Evolutionary conservation across 2,888 invertebrate species (phyloP).

Genomic region (Stenurella melanura): DNA sequence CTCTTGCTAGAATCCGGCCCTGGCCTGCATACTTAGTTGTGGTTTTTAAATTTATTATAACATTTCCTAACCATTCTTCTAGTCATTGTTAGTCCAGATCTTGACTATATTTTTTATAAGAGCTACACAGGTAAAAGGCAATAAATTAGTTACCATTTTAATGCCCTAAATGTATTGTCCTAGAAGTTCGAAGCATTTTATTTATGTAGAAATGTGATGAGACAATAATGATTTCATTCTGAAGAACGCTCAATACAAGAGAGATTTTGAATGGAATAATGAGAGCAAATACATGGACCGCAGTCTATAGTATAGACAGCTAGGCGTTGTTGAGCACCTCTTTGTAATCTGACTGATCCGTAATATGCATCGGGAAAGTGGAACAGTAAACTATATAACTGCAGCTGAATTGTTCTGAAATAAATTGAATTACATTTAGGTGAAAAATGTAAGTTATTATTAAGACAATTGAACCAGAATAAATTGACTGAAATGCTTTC

Average conservation of each 20-base stretch:
- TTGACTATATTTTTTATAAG: slow-evolving; percentile 52
- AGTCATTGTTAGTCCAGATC: slow-evolving; percentile 62
- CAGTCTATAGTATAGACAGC: no score
- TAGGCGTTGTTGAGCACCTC: neutral
- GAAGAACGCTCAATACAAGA: neutral
- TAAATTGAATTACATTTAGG: no score
- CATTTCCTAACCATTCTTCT: slow-evolving; percentile 55
- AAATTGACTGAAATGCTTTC: no score
- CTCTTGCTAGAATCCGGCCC: slow-evolving; percentile 17
- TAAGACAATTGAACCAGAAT: no score
- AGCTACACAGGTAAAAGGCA: slow-evolving; percentile 51
- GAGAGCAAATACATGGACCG: neutral
- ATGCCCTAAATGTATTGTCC: slow-evolving; percentile 38
- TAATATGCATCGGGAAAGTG: neutral
- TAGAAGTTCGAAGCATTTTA: slow-evolving; percentile 8
- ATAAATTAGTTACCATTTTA: slow-evolving; percentile 52
- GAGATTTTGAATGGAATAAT: neutral
- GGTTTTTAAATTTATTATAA: slow-evolving; percentile 64
- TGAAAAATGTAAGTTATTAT: no score
- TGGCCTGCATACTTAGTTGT: slow-evolving; percentile 50
- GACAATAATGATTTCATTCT: slow-evolving; percentile 7
- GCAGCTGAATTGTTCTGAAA: no score
- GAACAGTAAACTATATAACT: no score
- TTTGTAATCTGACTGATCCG: neutral
- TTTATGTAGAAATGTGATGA: slow-evolving; percentile 32